A percentile compares a stretch with the other conserved stretches of the same genome.
phyloP scores from a whole-genome alignment of 2,113 vertebrate species.

The Daboia siamensis region DNA sequence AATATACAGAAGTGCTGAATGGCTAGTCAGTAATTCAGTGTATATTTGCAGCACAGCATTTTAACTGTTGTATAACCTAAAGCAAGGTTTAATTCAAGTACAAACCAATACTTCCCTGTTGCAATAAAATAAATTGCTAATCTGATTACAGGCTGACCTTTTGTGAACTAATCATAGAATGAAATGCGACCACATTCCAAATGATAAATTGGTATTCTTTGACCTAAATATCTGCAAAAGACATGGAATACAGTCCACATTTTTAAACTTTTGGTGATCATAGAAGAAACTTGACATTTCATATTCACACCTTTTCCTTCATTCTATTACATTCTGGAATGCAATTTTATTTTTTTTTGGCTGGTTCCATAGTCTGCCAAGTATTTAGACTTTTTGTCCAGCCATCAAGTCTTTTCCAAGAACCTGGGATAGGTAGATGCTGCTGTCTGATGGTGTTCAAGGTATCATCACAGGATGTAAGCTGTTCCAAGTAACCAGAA shows the following conservation, averaged over 20 bases:
- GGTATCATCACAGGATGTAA: not conserved
- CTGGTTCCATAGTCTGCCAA: not conserved
- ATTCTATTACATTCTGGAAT: constrained; percentile 43
- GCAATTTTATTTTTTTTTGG: constrained; percentile 29
- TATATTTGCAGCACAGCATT: not conserved
- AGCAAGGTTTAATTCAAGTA: not conserved
- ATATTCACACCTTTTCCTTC: constrained; percentile 26
- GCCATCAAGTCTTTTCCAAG: not conserved
- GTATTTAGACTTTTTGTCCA: not conserved
- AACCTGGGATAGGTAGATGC: not conserved
- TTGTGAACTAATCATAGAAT: constrained; percentile 11
- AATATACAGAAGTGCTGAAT: not conserved
- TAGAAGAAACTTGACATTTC: constrained; percentile 38
- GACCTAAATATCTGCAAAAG: constrained; percentile 35
- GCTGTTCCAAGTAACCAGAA: not conserved
- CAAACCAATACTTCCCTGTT: not conserved
- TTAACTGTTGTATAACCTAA: not conserved
- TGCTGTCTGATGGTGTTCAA: not conserved
- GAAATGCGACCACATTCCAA: constrained; percentile 13
- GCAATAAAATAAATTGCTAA: constrained; percentile 25
- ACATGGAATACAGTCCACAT: constrained; percentile 35
- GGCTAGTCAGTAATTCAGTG: not conserved
- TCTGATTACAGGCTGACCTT: not conserved
- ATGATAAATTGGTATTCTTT: constrained; percentile 36
- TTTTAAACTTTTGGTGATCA: constrained; percentile 53